Evolutionary conservation across 2,888 invertebrate species (phyloP).

Genomic region (Ennomos erosarius): DNA sequence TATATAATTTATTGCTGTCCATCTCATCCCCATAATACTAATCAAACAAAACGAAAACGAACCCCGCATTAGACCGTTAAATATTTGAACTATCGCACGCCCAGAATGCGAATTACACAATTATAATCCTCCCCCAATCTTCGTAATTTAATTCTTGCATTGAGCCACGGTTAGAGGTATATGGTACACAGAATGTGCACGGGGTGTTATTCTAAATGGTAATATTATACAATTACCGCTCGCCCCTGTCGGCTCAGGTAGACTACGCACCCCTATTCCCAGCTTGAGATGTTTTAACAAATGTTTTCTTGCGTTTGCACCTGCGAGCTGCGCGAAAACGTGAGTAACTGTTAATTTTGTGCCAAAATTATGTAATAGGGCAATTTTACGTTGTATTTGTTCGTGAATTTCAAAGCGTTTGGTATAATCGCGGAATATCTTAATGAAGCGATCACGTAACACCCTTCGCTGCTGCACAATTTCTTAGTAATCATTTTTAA

Average conservation of each 20-base stretch:
- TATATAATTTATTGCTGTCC: not conserved
- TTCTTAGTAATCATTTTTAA: too few relatives aligned
- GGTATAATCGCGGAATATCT: constrained; percentile 14
- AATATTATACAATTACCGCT: constrained; percentile 45
- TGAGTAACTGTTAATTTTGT: constrained; percentile 34
- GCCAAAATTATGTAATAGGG: constrained; percentile 32
- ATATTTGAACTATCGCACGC: constrained; percentile 41
- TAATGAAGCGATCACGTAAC: not conserved
- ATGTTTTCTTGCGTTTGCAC: constrained; percentile 35
- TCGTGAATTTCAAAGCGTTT: constrained; percentile 29
- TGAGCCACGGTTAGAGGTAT: constrained; percentile 21
- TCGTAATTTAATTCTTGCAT: constrained; percentile 42
- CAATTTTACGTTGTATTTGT: constrained; percentile 26
- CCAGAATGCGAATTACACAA: constrained; percentile 37
- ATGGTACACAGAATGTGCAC: constrained; percentile 23
- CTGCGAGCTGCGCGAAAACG: constrained; percentile 34
- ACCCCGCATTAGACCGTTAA: constrained; percentile 37
- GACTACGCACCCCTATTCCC: constrained; percentile 25
- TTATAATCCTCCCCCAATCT: constrained; percentile 41
- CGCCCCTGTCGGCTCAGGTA: constrained; percentile 35
- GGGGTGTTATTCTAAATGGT: constrained; percentile 43
- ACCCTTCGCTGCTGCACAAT: too few relatives aligned
- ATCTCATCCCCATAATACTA: constrained; percentile 18
- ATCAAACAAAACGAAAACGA: constrained; percentile 31
- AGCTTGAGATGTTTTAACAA: constrained; percentile 31